These are phyloP conservation scores for Bostrychus sinensis DNA, from an alignment of 2,113 vertebrate genomes.

Conservation along the genomic window DNA sequence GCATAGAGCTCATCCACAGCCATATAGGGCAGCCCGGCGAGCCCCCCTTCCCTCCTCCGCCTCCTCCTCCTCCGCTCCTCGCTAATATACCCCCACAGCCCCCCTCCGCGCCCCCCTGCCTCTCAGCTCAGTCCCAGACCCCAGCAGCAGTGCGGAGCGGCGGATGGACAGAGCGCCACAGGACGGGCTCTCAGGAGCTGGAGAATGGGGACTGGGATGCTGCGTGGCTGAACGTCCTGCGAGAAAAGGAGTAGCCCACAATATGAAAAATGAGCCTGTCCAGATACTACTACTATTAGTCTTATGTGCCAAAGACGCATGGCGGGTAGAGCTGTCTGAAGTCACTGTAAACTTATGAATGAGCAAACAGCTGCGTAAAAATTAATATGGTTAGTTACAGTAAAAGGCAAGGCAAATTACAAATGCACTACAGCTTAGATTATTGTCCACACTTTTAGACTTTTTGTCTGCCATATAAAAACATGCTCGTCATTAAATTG, in stretches of 20 bases:
- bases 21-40: constrained; percentile 90
- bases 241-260: neutral
- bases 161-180: constrained; percentile 18
- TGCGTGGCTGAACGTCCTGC: neutral
- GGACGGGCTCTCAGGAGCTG: constrained; percentile 14
- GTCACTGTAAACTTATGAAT: constrained; percentile 20
- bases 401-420: neutral
- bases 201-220: neutral
- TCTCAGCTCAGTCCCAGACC: constrained; percentile 25
- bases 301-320: constrained; percentile 19
- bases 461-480: neutral
- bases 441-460: no score
- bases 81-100: constrained; percentile 27
- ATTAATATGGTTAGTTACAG: neutral
- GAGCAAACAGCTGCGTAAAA: neutral
- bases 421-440: no score
- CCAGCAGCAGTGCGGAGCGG: constrained; percentile 53
- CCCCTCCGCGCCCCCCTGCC: constrained; percentile 6
- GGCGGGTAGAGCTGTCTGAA: constrained; percentile 18
- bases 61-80: constrained; percentile 14
- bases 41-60: constrained; percentile 82
- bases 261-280: neutral
- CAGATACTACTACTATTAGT: neutral
- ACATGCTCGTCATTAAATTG: neutral
- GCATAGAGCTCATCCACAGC: constrained; percentile 91